Evolutionary conservation across 2,113 vertebrate genomes (phyloP).

Genomic region (Silurus meridionalis): DNA sequence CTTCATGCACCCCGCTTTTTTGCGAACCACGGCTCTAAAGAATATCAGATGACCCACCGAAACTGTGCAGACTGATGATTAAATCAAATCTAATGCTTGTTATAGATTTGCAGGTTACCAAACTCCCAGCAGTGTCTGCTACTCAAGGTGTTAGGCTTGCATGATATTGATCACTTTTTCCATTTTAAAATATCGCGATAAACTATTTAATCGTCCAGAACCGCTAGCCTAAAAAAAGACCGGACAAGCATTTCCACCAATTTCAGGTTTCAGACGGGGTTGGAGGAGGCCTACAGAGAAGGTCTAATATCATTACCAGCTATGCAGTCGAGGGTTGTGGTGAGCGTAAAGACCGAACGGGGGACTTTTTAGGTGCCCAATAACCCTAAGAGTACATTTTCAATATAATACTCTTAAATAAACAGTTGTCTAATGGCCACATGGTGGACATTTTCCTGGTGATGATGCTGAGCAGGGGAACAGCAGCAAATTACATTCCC

Average conservation of each 20-base stretch:
- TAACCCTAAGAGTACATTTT: neutral
- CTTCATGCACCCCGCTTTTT: neutral
- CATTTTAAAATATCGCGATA: slow-evolving; percentile 30
- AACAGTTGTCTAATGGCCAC: neutral
- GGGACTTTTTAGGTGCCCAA: neutral
- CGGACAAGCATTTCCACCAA: slow-evolving; percentile 1
- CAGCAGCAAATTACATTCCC: neutral
- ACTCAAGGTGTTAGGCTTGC: slow-evolving; percentile 4
- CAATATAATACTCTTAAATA: neutral
- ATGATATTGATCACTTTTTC: slow-evolving; percentile 13
- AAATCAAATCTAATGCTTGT: slow-evolving; percentile 31
- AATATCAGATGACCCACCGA: slow-evolving; percentile 15
- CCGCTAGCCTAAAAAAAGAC: slow-evolving; percentile 6
- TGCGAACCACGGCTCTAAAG: neutral
- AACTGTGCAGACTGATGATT: slow-evolving; percentile 19
- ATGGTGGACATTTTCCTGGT: neutral
- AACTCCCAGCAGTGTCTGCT: slow-evolving; percentile 19
- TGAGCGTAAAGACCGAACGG: neutral
- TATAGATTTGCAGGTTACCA: slow-evolving; percentile 19
- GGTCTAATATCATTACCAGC: neutral
- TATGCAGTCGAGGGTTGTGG: neutral
- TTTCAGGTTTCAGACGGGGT: slow-evolving; percentile 9
- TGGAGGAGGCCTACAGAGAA: too few relatives aligned
- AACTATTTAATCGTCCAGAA: slow-evolving; percentile 22
- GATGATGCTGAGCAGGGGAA: neutral